A percentile compares a stretch with the other conserved stretches of the same genome.
phyloP scores from a whole-genome alignment of 2,888 invertebrate species.

The Timema podura region DNA sequence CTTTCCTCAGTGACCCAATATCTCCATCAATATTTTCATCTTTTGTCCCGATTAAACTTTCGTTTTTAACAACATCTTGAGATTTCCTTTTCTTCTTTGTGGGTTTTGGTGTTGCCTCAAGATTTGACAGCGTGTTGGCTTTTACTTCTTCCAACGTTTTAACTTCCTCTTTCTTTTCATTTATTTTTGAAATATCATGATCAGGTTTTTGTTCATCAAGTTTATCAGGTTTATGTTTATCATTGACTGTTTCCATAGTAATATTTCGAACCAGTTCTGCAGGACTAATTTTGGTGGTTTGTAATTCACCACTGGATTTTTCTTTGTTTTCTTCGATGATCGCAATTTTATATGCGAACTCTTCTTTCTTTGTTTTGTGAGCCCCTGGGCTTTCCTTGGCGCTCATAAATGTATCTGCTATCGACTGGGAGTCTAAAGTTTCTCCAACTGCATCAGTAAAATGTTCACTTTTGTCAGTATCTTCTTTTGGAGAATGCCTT shows the following conservation, averaged over 20 bases:
- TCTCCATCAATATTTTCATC: too few relatives aligned
- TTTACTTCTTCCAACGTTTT: too few relatives aligned
- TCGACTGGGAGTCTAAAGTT: conserved; percentile 16
- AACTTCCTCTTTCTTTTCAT: too few relatives aligned
- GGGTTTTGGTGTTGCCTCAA: too few relatives aligned
- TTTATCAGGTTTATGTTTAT: too few relatives aligned
- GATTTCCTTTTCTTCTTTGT: too few relatives aligned
- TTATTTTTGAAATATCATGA: too few relatives aligned
- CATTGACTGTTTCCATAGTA: conserved; percentile 22
- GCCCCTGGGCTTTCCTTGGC: conserved; percentile 28
- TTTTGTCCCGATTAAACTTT: too few relatives aligned
- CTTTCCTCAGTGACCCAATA: too few relatives aligned
- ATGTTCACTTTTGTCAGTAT: conserved; percentile 42
- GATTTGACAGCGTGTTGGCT: too few relatives aligned
- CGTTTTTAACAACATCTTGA: too few relatives aligned
- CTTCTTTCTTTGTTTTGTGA: conserved; percentile 21
- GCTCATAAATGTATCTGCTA: conserved; percentile 33
- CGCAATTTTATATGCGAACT: conserved; percentile 25
- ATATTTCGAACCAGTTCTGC: conserved; percentile 18
- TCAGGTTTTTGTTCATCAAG: too few relatives aligned
- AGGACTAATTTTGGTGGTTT: conserved; percentile 19
- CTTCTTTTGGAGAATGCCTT: conserved; percentile 32
- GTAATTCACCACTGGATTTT: background rate
- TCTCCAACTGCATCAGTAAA: conserved; percentile 33
- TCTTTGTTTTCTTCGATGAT: conserved; percentile 24